Evolutionary conservation across 53 echinoderm and acorn worm species (phyloP), one percentile per base, ranked within the genome.

Genomic region (Mesocentrotus franciscanus): DNA sequence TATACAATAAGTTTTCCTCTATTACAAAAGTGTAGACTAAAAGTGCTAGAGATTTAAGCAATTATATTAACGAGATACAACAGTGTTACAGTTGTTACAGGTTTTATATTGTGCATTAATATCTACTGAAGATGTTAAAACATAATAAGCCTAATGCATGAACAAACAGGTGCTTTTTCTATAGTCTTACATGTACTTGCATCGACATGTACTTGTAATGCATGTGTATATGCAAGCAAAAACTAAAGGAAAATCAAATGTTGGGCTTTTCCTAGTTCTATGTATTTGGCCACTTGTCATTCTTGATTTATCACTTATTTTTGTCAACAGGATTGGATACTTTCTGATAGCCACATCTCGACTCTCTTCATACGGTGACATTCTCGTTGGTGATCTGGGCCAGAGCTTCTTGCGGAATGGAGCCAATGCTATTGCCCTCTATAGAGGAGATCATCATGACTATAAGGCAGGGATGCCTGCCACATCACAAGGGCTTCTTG

Each of bases 341-440:
- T 97, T 98, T 39, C 34, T 97, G 61, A 93, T 96, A 83, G 97
- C 96, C 64, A 85, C 95, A 90, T 84, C 87, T 93, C 75, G 79
- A 95, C 33, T 30, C 84, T 94, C 81, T 30, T 18, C 56, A 78
- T 30, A 32, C 26, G 35, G 30, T 56, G 79, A 94, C 26, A 62
- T 94, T 39, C 29, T 36, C 24, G 87, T 94, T 27, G 57, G 84
- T 57, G 81, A 57, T 57, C 35, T 85, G 4, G 92, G 60, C 15
- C 84, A 94, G 74, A 95, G 96, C 60, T 93, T 95, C 83, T 91
- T 90, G 49, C 78, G 81, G 36, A 85, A 95, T 61, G 98, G 96
- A 22, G 96, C 97, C 57, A 95, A 92, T 89, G 99, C 97, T 20
- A 90, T 99, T 4, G 97, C 96, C 17, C 95, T 99, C 22, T 99